A percentile compares a stretch with the other conserved stretches of the same genome.
Evolutionary conservation across 2,888 invertebrate species (phyloP).

Genomic region (Tubulanus polymorphus): DNA sequence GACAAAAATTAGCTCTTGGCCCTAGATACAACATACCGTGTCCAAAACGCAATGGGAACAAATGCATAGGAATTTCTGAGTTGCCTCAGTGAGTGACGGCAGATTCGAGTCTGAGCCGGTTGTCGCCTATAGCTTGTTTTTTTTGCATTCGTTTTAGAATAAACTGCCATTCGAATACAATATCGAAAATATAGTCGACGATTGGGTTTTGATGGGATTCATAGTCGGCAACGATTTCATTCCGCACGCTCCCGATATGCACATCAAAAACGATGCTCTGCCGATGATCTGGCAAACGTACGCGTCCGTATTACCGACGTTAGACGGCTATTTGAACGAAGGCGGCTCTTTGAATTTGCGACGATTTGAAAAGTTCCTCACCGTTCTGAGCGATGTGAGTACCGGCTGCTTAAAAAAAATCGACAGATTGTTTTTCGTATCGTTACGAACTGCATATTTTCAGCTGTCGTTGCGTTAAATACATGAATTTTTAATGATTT

Average conservation of each 20-base stretch:
- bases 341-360: slow-evolving; percentile 74
- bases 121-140: too few relatives aligned
- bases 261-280: slow-evolving; percentile 85
- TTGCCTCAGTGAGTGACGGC: too few relatives aligned
- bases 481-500: slow-evolving; percentile 10
- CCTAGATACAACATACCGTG: too few relatives aligned
- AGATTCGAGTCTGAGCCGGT: too few relatives aligned
- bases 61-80: too few relatives aligned
- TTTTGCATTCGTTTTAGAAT: slow-evolving; percentile 34
- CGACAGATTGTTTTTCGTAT: too few relatives aligned
- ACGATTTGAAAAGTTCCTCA: slow-evolving; percentile 75
- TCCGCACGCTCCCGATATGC: slow-evolving; percentile 89
- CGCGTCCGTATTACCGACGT: slow-evolving; percentile 75
- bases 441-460: too few relatives aligned
- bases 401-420: too few relatives aligned
- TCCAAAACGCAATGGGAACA: too few relatives aligned
- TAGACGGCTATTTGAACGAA: slow-evolving; percentile 93
- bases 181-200: slow-evolving; percentile 89
- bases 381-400: slow-evolving; percentile 45
- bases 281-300: slow-evolving; percentile 83
- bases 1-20: too few relatives aligned
- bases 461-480: background rate
- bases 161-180: slow-evolving; percentile 70
- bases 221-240: slow-evolving; percentile 95
- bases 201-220: slow-evolving; percentile 97